Conservation (phyloP, 2,888 invertebrate species). For the Diploptera punctata region DNA sequence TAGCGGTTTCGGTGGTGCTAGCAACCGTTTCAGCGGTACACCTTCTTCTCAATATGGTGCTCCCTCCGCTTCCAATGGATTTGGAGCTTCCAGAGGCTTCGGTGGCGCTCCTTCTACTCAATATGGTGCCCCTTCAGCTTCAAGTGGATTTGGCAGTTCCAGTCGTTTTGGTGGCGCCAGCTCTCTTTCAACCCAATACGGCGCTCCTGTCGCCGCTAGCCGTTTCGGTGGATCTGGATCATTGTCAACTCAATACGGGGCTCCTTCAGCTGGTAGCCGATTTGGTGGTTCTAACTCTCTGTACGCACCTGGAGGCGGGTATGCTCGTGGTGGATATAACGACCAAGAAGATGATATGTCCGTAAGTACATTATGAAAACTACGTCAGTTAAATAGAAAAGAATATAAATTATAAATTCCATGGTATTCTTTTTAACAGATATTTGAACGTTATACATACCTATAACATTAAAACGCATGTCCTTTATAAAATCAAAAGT, state of each 20-base stretch:
- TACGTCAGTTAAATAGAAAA: no score
- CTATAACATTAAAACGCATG: no score
- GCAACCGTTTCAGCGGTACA: constrained; percentile 8
- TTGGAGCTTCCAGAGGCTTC: constrained; percentile 32
- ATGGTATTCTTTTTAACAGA: no score
- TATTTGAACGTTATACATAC: no score
- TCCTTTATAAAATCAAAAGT: no score
- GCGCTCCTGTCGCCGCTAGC: constrained; percentile 27
- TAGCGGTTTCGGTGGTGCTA: neutral
- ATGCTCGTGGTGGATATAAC: constrained; percentile 6
- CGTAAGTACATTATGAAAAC: constrained; percentile 30
- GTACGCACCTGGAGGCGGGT: neutral
- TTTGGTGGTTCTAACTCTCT: neutral
- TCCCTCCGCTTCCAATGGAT: neutral
- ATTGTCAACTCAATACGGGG: constrained; percentile 40
- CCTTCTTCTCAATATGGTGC: constrained; percentile 44
- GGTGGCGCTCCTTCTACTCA: constrained; percentile 1
- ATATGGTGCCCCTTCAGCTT: constrained; percentile 26
- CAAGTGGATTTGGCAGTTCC: constrained; percentile 39
- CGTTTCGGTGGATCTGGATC: constrained; percentile 37
- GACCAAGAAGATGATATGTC: constrained; percentile 33
- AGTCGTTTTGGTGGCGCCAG: constrained; percentile 7
- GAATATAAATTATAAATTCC: no score
- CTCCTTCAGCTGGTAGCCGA: constrained; percentile 32
- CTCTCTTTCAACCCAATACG: constrained; percentile 43